Base-by-base conservation (phyloP, 2,797 vertebrate genomes). In the Oreonectes daqikongensis region DNA sequence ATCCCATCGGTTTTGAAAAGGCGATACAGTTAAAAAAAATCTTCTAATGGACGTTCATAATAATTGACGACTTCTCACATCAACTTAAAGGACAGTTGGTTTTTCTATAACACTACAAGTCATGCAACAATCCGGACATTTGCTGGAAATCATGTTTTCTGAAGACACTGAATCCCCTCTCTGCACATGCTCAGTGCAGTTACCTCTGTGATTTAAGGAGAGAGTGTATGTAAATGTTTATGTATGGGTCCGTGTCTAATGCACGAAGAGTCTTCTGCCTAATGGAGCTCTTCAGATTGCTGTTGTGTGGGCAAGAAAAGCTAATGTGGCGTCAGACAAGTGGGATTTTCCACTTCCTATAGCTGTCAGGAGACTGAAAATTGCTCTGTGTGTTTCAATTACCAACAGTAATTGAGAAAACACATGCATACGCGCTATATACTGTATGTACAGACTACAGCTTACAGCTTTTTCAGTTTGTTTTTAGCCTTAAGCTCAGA, bases 21-120 rank as follows among this genome's bases (percentile, higher is more conserved):
- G 40, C 12, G 9, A 65, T 63, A 35, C 35, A 0, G 9, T 35
- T 35, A 35, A 35, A 35, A 35, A 35, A 50, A 75, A 67, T 18
- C 22, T n/a, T n/a, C n/a, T n/a, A n/a, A n/a, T n/a, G n/a, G n/a
- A n/a, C n/a, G n/a, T 60, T 63, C 46, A 32, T 71, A 24, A 22
- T 20, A 50, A 50, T 52, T 12, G 67, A 79, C 5, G 38, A 74
- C 60, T n/a, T 52, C 67, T 46, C 57, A 28, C 55, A 50, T n/a
- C n/a, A 48, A 52, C 59, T 69, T 59, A 35, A 22, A 55, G 18
- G 26, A 75, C 64, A 66, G n/a, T 64, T 5, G 44, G 22, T 35
- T 42, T 32, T 78, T 75, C 71, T 84, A 75, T 82, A 78, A 82
- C 83, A 75, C 52, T 71, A 55, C 38, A 17, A 55, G 46, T 61